These are phyloP conservation scores for Chydorus sphaericus DNA, from an alignment of 2,888 invertebrate genomes.

Conservation along the genomic window DNA sequence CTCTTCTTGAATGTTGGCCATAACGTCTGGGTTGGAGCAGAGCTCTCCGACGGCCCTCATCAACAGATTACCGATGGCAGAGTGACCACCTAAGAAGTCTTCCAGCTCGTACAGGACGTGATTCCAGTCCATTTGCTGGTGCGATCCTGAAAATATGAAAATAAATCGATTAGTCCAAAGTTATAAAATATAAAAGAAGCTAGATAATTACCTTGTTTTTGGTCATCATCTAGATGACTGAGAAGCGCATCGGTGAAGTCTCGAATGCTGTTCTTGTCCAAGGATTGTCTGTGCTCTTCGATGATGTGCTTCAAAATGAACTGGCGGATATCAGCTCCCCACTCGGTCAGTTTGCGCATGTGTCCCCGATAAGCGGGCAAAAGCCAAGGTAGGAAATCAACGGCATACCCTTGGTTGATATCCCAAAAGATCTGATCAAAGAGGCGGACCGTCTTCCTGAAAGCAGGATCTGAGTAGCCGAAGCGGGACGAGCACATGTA, in stretches of 20 bases:
- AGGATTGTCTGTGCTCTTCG: slow-evolving; percentile 29
- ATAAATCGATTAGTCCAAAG: no score
- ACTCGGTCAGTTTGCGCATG: slow-evolving; percentile 47
- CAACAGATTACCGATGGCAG: slow-evolving; percentile 69
- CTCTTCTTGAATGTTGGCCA: slow-evolving; percentile 49
- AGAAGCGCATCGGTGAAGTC: slow-evolving; percentile 70
- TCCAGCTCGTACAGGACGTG: slow-evolving; percentile 31
- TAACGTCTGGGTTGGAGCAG: slow-evolving; percentile 43
- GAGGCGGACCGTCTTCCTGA: slow-evolving; percentile 47
- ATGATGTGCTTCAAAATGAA: slow-evolving; percentile 58
- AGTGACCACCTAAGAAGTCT: slow-evolving; percentile 76
- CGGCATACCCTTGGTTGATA: slow-evolving; percentile 73
- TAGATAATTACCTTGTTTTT: not conserved
- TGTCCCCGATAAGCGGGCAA: slow-evolving; percentile 53
- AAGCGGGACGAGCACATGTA: slow-evolving; percentile 76
- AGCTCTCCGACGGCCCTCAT: slow-evolving; percentile 58
- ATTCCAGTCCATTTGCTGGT: slow-evolving; percentile 20
- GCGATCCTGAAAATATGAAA: no score
- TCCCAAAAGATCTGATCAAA: slow-evolving; percentile 86
- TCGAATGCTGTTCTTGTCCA: slow-evolving; percentile 34
- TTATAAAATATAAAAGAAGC: no score
- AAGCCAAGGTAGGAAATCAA: slow-evolving; percentile 73
- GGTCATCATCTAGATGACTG: slow-evolving; percentile 47
- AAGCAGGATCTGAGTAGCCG: slow-evolving; percentile 43
- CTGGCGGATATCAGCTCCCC: slow-evolving; percentile 52